Conservation (phyloP, 2,888 invertebrate genomes). For the Drosophila tanythrix region DNA sequence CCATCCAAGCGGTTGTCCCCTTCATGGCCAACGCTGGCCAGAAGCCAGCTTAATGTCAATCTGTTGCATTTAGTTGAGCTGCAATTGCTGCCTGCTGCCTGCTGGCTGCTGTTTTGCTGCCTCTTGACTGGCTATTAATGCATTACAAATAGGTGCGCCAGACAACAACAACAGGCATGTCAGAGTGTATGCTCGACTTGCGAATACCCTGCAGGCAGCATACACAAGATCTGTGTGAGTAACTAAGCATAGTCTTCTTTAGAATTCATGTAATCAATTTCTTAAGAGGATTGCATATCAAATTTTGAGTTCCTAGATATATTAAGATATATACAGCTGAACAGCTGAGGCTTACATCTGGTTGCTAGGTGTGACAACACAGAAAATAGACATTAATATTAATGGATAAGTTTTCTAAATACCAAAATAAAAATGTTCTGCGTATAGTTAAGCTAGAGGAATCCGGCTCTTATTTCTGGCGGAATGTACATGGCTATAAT, state of each 20-base stretch:
- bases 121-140: constrained; percentile 68
- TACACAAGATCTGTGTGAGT: background rate
- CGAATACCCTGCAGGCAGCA: background rate
- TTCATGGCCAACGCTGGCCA: constrained; percentile 45
- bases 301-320: background rate
- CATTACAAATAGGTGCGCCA: constrained; percentile 79
- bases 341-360: too few species aligned
- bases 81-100: constrained; percentile 40
- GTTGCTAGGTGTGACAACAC: too few species aligned
- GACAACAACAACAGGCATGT: constrained; percentile 43
- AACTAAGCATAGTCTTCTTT: background rate
- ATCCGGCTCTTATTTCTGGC: background rate
- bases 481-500: background rate
- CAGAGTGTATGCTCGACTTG: background rate
- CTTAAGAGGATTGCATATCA: background rate
- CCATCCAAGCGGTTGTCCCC: constrained; percentile 26
- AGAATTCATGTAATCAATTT: background rate
- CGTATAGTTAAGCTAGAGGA: background rate
- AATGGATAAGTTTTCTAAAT: background rate
- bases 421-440: background rate
- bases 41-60: constrained; percentile 74
- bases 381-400: background rate
- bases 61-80: constrained; percentile 49
- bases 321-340: too few species aligned
- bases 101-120: constrained; percentile 28